Conservation (phyloP, 1,140 invertebrate species). For the Hirudo medicinalis region DNA sequence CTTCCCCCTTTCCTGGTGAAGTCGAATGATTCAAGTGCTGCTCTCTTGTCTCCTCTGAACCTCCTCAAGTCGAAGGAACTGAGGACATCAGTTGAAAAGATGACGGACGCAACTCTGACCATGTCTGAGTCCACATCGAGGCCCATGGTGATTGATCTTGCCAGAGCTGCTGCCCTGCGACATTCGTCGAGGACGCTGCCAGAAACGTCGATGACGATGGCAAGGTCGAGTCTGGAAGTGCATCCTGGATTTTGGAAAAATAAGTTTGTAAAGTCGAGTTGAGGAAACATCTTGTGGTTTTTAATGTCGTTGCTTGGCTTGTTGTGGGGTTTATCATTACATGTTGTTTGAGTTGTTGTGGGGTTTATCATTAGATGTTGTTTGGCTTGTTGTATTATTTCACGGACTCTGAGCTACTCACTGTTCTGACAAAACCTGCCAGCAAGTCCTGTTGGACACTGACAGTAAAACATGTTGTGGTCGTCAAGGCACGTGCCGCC, state of each 20-base stretch:
- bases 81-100: not conserved
- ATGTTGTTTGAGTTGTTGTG: too few relatives aligned
- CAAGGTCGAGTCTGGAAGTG: not conserved
- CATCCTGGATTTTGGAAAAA: not conserved
- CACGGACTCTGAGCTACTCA: not conserved
- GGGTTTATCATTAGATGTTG: too few relatives aligned
- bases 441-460: not conserved
- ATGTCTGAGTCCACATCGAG: slow-evolving; percentile 10
- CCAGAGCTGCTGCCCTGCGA: not conserved
- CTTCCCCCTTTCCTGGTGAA: not conserved
- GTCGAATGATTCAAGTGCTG: not conserved
- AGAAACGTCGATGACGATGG: slow-evolving; percentile 10
- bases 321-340: too few relatives aligned
- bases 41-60: slow-evolving; percentile 1
- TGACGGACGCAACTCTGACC: slow-evolving; percentile 3
- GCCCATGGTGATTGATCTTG: not conserved
- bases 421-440: slow-evolving; percentile 11
- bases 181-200: slow-evolving; percentile 14
- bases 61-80: not conserved
- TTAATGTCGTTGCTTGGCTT: too few relatives aligned
- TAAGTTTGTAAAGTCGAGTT: too few relatives aligned
- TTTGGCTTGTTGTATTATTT: not conserved
- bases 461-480: not conserved
- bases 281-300: too few relatives aligned
- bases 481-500: slow-evolving; percentile 3